A percentile compares a stretch with the other conserved stretches of the same genome.
Evolutionary conservation across 2,113 vertebrate genomes (phyloP).

Genomic region (Megaceryle maxima): DNA sequence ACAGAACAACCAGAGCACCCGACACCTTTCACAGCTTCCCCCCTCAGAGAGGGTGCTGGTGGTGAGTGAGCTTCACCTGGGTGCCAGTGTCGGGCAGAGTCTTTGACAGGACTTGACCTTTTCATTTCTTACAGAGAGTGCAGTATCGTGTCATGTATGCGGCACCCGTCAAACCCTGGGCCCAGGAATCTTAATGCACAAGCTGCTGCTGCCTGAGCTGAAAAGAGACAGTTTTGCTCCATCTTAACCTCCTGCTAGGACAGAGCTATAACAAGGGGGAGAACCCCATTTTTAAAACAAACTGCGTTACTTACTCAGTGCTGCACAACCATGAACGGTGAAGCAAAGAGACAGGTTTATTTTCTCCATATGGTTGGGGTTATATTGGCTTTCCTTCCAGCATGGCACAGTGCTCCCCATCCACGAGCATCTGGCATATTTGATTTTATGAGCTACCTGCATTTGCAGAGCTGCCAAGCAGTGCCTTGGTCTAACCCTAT

Average conservation of each 20-base stretch:
- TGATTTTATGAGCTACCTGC: not conserved
- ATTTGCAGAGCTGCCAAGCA: not conserved
- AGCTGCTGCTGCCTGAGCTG: not conserved
- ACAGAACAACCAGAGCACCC: not conserved
- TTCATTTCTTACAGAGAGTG: not conserved
- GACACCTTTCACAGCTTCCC: not conserved
- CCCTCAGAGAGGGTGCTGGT: not conserved
- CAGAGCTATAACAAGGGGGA: not conserved
- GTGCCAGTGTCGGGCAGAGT: fast-evolving
- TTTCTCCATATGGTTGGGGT: not conserved
- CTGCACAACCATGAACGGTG: not conserved
- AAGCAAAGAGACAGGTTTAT: not conserved
- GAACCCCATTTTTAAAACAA: not conserved
- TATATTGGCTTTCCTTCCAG: not conserved
- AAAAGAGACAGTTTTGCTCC: not conserved
- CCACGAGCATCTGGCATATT: not conserved
- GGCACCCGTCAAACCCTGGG: not conserved
- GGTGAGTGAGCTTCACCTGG: not conserved
- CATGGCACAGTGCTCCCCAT: not conserved
- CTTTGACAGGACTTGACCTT: not conserved
- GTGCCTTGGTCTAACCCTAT: not conserved
- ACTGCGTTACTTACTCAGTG: not conserved
- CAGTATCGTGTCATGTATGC: not conserved
- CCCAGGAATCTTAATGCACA: fast-evolving
- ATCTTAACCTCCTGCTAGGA: not conserved